Conservation (phyloP, 2,113 vertebrate genomes). For the Cyprinodon brontotheroides region DNA sequence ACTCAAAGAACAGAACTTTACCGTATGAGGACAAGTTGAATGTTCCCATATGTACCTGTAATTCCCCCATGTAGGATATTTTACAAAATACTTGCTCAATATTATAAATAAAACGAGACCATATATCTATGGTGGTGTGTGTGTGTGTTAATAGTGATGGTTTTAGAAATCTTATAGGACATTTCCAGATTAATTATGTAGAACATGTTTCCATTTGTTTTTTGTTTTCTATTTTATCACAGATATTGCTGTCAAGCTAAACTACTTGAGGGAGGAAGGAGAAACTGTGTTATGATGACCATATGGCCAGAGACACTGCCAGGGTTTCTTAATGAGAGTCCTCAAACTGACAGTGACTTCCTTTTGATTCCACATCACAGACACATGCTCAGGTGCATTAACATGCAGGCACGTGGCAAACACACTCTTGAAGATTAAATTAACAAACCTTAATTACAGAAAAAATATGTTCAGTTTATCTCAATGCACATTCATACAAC, state of each 20-base stretch:
- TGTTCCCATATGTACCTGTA: too few species aligned
- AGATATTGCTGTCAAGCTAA: slow-evolving; percentile 23
- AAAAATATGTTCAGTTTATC: background rate
- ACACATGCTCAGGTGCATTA: slow-evolving; percentile 20
- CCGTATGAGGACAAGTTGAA: too few species aligned
- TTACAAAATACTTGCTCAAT: too few species aligned
- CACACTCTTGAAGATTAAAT: slow-evolving; percentile 16
- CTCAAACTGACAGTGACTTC: slow-evolving; percentile 56
- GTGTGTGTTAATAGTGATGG: background rate
- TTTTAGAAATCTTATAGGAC: background rate
- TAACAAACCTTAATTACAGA: slow-evolving; percentile 17
- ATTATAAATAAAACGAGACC: too few species aligned
- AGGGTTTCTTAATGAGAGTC: slow-evolving; percentile 64
- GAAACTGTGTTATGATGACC: slow-evolving; percentile 34
- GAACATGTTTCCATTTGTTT: background rate
- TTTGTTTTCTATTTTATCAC: slow-evolving; percentile 11
- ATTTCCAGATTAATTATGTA: slow-evolving; percentile 12
- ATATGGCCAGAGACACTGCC: slow-evolving; percentile 57
- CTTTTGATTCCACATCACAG: slow-evolving; percentile 37
- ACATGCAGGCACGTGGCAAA: slow-evolving; percentile 13
- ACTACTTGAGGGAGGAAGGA: slow-evolving; percentile 47
- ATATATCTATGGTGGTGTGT: too few species aligned
- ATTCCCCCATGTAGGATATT: too few species aligned
- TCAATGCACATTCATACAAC: background rate
- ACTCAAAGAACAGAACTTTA: too few species aligned